Base-by-base conservation (phyloP, 1,140 invertebrate species). In the Campoletis sonorensis region DNA sequence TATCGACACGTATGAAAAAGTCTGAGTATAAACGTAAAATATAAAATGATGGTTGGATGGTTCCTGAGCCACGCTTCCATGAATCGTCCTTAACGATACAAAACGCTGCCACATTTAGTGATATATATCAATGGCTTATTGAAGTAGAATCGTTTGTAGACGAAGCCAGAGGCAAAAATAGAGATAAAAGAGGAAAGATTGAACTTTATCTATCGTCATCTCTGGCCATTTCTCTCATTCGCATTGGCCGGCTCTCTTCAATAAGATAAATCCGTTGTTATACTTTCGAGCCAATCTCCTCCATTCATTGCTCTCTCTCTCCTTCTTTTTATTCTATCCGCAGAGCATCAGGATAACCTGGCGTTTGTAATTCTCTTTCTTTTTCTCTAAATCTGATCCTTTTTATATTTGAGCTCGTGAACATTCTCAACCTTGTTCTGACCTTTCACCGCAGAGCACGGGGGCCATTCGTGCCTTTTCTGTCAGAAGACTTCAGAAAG, bases 201-300 rank as follows among this genome's bases (percentile, higher is more conserved):
- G 26, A 15, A 45, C 71, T 40, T 73, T 26, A 49, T 45, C 71
- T 64, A 64, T 40, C 40, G 15, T 45, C 40, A 21, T 40, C 40
- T 40, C 71, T 73, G 37, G 15, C 71, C 33, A 26, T 73, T 73
- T 49, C n/a, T 73, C 40, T 73, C 23, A 73, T 73, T 73, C 61
- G 61, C 61, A 26, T 64, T 64, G 61, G 3, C 10, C 21, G 61
- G 3, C 10, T 15, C 33, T 73, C 71, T 15, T 40, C 71, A 40
- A 73, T 73, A 73, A 73, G 71, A 73, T 73, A 73, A 45, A 73
- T 73, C 71, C 40, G 21, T 49, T 40, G 71, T 26, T 64, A 64
- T 73, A 26, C 71, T 73, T 49, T 51, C 1, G 40, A 73, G 30
- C 71, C 71, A 64, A 45, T 73, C 21, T 73, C 11, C 40, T 73